These are phyloP conservation scores for Ceraclea dissimilis DNA, from an alignment of 2,888 invertebrate species.

Conservation along the genomic window DNA sequence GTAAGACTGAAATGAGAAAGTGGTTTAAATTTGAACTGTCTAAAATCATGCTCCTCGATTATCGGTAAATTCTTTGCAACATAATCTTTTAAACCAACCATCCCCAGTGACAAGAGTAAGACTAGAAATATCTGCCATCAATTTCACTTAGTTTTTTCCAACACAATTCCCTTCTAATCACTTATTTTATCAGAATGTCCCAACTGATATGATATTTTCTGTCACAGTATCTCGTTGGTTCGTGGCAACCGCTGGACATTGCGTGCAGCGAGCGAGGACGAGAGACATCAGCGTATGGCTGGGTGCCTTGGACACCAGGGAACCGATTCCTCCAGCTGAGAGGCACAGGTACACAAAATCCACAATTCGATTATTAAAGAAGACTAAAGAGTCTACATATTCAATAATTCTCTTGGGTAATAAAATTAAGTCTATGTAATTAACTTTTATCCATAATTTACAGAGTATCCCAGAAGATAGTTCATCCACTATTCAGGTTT, in stretches of 20 bases:
- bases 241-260: slow-evolving; percentile 78
- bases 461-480: slow-evolving; percentile 63
- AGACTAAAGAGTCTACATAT: too few species aligned
- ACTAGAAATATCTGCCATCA: too few species aligned
- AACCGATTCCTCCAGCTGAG: slow-evolving; percentile 52
- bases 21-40: too few species aligned
- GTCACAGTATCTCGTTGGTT: slow-evolving; percentile 57
- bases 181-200: too few species aligned
- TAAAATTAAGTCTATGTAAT: not conserved
- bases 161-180: too few species aligned
- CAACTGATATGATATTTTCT: not conserved
- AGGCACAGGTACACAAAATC: slow-evolving; percentile 38
- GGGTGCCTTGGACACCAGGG: slow-evolving; percentile 68
- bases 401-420: not conserved
- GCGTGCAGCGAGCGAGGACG: slow-evolving; percentile 67
- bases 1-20: too few species aligned
- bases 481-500: slow-evolving; percentile 75
- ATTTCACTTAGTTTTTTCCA: too few species aligned
- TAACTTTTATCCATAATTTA: slow-evolving; percentile 4
- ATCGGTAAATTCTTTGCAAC: too few species aligned
- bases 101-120: too few species aligned
- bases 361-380: not conserved
- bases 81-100: too few species aligned
- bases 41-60: too few species aligned
- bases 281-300: slow-evolving; percentile 70